Conservation (phyloP, 2,797 vertebrate genomes). For the Crenichthys baileyi region DNA sequence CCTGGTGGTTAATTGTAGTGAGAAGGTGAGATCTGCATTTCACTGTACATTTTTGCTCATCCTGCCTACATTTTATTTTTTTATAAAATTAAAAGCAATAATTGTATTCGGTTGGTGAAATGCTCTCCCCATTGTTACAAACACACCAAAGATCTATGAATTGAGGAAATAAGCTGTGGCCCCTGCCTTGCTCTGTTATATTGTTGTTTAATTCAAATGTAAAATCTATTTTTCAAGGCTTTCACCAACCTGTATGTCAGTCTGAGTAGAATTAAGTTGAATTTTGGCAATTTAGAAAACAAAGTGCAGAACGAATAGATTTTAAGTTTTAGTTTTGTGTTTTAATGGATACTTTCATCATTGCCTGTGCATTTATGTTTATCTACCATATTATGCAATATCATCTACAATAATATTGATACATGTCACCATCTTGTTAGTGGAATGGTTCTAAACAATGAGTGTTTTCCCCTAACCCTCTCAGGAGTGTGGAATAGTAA, state of each 20-base stretch:
- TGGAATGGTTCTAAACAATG: neutral
- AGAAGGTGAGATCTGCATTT: neutral
- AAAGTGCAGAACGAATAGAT: slow-evolving; percentile 10
- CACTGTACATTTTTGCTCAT: neutral
- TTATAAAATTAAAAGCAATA: neutral
- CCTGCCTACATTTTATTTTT: neutral
- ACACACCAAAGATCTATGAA: too few relatives aligned
- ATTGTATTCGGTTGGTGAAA: too few relatives aligned
- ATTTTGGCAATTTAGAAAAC: slow-evolving; percentile 26
- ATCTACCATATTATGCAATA: slow-evolving; percentile 2
- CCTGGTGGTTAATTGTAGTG: slow-evolving; percentile 9
- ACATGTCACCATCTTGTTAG: neutral
- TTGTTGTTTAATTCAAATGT: neutral
- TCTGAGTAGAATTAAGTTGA: slow-evolving; percentile 8
- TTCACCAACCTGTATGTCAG: neutral
- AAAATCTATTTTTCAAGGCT: neutral
- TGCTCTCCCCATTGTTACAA: too few relatives aligned
- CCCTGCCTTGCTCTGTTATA: neutral
- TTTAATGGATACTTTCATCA: slow-evolving; percentile 9
- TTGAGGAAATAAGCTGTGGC: too few relatives aligned
- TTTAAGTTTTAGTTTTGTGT: neutral
- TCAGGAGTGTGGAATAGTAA: slow-evolving; percentile 38
- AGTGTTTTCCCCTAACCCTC: slow-evolving; percentile 35
- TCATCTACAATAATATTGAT: neutral
- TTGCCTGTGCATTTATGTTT: slow-evolving; percentile 17